A percentile compares a stretch with the other conserved stretches of the same genome.
Evolutionary conservation across 2,888 invertebrate genomes (phyloP).

Genomic region (Diarsia brunnea): DNA sequence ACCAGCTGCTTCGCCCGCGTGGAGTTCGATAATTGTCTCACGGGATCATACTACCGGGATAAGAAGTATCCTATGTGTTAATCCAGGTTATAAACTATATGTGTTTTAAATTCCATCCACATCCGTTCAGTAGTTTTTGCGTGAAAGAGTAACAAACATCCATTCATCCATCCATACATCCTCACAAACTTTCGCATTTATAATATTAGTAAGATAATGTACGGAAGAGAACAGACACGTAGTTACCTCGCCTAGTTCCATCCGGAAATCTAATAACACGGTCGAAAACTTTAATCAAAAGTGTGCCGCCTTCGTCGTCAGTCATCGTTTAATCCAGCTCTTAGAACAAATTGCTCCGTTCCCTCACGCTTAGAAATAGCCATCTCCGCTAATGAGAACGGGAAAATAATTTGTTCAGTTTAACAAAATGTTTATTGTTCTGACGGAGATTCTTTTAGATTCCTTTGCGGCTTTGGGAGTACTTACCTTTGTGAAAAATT

Average conservation of each 20-base stretch:
- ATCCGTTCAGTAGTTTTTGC: too few relatives aligned
- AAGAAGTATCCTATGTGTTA: too few relatives aligned
- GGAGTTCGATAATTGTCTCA: too few relatives aligned
- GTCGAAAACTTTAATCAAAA: constrained; percentile 62
- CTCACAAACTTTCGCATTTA: too few relatives aligned
- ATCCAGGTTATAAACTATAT: too few relatives aligned
- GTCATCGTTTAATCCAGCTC: constrained; percentile 70
- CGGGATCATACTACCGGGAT: too few relatives aligned
- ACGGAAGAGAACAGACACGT: constrained; percentile 1
- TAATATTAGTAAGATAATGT: too few relatives aligned
- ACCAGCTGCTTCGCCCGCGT: too few relatives aligned
- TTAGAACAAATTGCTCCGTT: constrained; percentile 67
- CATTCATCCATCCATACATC: too few relatives aligned
- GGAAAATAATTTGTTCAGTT: constrained; percentile 71
- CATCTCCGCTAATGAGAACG: constrained; percentile 65
- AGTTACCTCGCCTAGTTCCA: constrained; percentile 31
- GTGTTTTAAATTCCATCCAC: too few relatives aligned
- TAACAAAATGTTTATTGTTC: constrained; percentile 52
- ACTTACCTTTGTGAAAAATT: constrained; percentile 44
- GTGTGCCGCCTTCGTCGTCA: constrained; percentile 61
- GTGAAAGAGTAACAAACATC: too few relatives aligned
- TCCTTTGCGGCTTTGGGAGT: constrained; percentile 38
- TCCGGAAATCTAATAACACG: constrained; percentile 65
- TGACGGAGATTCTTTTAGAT: constrained; percentile 42
- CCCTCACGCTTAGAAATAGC: constrained; percentile 63